Evolutionary conservation across 2,113 vertebrate genomes (phyloP).

Genomic region (Antechinus stuartii): DNA sequence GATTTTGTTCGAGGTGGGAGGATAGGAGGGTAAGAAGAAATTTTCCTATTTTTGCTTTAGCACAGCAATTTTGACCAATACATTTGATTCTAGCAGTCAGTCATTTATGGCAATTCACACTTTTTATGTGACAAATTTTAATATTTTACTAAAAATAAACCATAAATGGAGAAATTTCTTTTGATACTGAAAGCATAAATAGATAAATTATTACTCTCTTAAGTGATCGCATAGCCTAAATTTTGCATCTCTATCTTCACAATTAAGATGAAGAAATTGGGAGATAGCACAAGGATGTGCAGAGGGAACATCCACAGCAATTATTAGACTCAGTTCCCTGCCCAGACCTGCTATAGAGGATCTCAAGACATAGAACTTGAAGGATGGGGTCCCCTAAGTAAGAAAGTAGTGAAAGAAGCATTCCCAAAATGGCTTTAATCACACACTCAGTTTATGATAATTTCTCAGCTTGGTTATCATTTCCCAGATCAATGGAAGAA

Average conservation of each 20-base stretch:
- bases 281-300: neutral
- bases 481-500: neutral
- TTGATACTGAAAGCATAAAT: neutral
- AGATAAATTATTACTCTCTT: neutral
- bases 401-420: neutral
- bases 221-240: neutral
- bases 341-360: neutral
- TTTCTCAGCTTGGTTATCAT: neutral
- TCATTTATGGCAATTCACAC: neutral
- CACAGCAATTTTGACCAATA: neutral
- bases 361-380: neutral
- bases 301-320: neutral
- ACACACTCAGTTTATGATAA: too few relatives aligned
- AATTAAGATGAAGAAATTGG: too few relatives aligned
- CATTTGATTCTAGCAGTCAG: neutral
- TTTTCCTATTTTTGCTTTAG: neutral
- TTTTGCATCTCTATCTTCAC: neutral
- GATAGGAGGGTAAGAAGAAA: neutral
- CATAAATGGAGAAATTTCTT: neutral
- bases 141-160: neutral
- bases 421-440: too few relatives aligned
- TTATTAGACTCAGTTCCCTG: neutral
- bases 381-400: neutral
- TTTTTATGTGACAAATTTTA: neutral
- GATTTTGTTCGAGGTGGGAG: neutral